Evolutionary conservation across 2,113 vertebrate genomes (phyloP).

Genomic region (Cryptomyrus ogoouensis): DNA sequence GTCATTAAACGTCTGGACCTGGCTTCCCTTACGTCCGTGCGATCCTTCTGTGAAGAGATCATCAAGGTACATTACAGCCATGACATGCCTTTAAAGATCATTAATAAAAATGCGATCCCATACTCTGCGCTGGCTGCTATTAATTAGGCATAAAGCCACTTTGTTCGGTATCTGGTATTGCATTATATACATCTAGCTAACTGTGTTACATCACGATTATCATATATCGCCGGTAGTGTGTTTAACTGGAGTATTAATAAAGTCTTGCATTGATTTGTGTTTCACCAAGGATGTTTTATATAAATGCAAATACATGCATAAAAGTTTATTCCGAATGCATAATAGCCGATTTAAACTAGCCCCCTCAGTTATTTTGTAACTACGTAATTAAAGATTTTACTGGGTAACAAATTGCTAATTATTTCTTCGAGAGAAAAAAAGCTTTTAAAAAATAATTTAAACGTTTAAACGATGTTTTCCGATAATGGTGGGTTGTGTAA

Average conservation of each 20-base stretch:
- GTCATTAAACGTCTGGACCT: slow-evolving; percentile 80
- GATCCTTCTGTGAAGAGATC: slow-evolving; percentile 75
- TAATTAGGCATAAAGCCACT: not conserved
- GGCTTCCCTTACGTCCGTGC: slow-evolving; percentile 76
- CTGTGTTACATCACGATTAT: not conserved
- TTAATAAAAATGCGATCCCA: not conserved
- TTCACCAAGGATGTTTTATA: not conserved
- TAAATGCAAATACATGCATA: not conserved
- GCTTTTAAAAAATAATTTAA: not conserved
- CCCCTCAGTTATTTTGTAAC: not conserved
- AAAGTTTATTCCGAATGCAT: not conserved
- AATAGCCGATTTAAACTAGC: not conserved
- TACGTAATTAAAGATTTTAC: not conserved
- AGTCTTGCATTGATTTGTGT: not conserved
- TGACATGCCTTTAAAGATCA: not conserved
- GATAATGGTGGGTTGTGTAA: not conserved
- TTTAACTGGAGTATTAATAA: not conserved
- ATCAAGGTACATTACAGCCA: slow-evolving; percentile 54
- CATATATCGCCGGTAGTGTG: not conserved
- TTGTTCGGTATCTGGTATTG: not conserved
- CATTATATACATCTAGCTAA: not conserved
- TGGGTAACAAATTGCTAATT: not conserved
- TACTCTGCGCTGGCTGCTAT: not conserved
- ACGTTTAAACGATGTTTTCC: not conserved
- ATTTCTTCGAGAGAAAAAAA: not conserved